A percentile compares a stretch with the other conserved stretches of the same genome.
These are phyloP conservation scores for Hippocampus kuda DNA, from an alignment of 2,797 vertebrate species.

Conservation along the genomic window DNA sequence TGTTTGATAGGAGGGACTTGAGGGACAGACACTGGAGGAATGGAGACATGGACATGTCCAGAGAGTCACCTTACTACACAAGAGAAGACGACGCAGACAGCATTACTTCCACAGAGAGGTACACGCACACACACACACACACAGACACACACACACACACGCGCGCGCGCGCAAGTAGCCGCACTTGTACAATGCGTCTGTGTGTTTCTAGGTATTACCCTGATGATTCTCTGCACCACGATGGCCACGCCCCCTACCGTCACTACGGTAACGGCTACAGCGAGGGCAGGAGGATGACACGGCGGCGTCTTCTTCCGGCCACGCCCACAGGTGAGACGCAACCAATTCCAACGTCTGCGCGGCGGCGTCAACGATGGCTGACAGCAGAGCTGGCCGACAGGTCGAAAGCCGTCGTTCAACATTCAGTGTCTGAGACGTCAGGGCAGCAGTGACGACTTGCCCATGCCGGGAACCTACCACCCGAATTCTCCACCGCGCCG, in stretches of 20 bases:
- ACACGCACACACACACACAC: neutral
- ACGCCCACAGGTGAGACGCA: constrained; percentile 73
- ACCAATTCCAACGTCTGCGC: neutral
- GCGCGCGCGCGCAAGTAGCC: too few species aligned
- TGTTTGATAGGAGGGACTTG: constrained; percentile 33
- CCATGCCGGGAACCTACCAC: constrained; percentile 83
- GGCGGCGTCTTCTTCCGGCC: constrained; percentile 78
- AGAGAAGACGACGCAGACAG: constrained; percentile 62
- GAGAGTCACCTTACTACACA: constrained; percentile 55
- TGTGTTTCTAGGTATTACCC: constrained; percentile 35
- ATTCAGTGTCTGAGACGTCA: constrained; percentile 85
- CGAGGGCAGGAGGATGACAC: constrained; percentile 44
- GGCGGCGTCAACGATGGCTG: constrained; percentile 8
- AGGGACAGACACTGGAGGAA: constrained; percentile 51
- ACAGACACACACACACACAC: neutral
- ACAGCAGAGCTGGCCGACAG: constrained; percentile 44
- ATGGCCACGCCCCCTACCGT: constrained; percentile 34
- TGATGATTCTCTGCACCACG: constrained; percentile 42
- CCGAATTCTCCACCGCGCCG: constrained; percentile 44
- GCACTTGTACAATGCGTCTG: neutral
- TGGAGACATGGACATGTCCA: constrained; percentile 39
- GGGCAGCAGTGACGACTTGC: constrained; percentile 79
- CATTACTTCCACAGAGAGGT: constrained; percentile 53
- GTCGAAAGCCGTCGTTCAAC: constrained; percentile 77
- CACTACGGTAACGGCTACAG: constrained; percentile 46